phyloP scores from a whole-genome alignment of 2,888 invertebrate species.

The Ommatoiulus sabulosus region DNA sequence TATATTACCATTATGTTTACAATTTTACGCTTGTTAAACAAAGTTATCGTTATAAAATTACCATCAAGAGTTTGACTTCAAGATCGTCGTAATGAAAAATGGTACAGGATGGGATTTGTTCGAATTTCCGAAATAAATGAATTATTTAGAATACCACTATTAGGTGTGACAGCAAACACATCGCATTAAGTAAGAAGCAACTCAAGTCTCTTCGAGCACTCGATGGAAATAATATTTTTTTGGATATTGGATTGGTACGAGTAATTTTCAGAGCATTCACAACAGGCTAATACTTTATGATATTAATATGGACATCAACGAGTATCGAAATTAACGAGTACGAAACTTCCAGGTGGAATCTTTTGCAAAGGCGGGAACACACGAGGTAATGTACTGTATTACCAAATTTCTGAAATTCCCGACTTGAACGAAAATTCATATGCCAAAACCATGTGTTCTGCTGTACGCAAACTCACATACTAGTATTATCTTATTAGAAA shows the following conservation, averaged over 20 bases:
- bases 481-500: no score
- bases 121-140: neutral
- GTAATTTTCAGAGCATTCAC: slow-evolving; percentile 14
- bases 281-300: slow-evolving; percentile 12
- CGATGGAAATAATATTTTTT: neutral
- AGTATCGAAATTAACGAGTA: neutral
- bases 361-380: no score
- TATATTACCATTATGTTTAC: no score
- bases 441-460: no score
- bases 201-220: neutral
- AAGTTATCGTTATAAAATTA: no score
- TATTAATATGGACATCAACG: neutral
- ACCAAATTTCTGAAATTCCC: neutral
- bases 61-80: neutral
- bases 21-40: no score
- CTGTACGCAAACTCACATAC: neutral
- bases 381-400: no score
- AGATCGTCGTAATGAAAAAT: neutral
- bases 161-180: neutral
- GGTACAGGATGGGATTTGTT: neutral
- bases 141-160: no score
- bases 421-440: no score
- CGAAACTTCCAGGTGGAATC: neutral
- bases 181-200: no score
- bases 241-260: slow-evolving; percentile 7